Evolutionary conservation across 2,888 invertebrate genomes (phyloP).

Genomic region (Epinotia brunnichana): DNA sequence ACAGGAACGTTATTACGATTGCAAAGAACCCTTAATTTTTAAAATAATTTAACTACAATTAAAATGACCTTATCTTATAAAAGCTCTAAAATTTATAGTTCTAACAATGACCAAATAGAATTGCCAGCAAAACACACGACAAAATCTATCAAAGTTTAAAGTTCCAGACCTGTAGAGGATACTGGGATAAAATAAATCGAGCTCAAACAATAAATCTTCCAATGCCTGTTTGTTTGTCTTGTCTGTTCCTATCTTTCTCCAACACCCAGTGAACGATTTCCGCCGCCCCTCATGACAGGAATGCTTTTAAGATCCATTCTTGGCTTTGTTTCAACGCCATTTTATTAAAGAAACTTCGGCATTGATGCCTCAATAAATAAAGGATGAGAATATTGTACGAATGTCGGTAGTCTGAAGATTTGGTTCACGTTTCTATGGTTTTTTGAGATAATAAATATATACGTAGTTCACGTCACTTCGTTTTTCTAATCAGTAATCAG

Average conservation of each 20-base stretch:
- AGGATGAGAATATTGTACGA: conserved; percentile 14
- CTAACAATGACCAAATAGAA: not conserved
- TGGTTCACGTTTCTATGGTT: not conserved
- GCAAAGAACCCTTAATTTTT: too few species aligned
- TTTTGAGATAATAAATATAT: too few species aligned
- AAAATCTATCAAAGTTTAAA: conserved; percentile 25
- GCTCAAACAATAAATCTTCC: conserved; percentile 52
- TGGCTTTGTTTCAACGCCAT: conserved; percentile 41
- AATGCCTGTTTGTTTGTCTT: conserved; percentile 50
- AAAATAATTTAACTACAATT: too few species aligned
- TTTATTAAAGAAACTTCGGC: conserved; percentile 35
- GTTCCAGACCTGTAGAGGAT: conserved; percentile 27
- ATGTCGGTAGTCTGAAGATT: not conserved
- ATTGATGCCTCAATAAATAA: conserved; percentile 23
- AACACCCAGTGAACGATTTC: conserved; percentile 53
- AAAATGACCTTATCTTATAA: not conserved
- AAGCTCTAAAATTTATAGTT: not conserved
- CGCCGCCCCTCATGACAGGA: conserved; percentile 45
- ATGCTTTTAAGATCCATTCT: conserved; percentile 40
- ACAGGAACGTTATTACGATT: too few species aligned
- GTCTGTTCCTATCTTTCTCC: conserved; percentile 51
- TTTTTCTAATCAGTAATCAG: too few species aligned
- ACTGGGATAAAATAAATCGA: conserved; percentile 47
- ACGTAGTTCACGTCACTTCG: too few species aligned
- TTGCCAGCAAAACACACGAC: not conserved